A percentile compares a stretch with the other conserved stretches of the same genome.
Conservation (phyloP, 30 jellyfish, hydroid and myxozoan species). For the Euphysa ruthae region DNA sequence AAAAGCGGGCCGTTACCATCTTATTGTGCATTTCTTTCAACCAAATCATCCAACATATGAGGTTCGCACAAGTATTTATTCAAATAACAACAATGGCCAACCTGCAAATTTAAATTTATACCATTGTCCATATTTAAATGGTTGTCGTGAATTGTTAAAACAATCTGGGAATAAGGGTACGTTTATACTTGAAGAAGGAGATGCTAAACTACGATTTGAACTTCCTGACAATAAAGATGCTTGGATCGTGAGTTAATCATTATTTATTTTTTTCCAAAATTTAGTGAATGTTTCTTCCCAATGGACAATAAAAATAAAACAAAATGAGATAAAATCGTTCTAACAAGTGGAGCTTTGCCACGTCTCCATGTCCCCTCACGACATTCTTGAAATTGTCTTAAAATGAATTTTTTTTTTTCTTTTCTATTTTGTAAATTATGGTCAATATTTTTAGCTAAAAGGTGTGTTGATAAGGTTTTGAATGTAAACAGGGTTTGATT, state of each 20-base stretch:
- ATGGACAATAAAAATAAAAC: too few relatives aligned
- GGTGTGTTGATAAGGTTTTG: too few relatives aligned
- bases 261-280: background rate
- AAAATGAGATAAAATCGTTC: too few relatives aligned
- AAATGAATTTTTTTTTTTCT: too few relatives aligned
- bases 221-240: slow-evolving; percentile 66
- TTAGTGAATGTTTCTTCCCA: background rate
- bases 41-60: slow-evolving; percentile 64
- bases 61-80: slow-evolving; percentile 39
- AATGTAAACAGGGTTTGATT: too few relatives aligned
- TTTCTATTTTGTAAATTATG: too few relatives aligned
- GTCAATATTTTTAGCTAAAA: too few relatives aligned
- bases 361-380: too few relatives aligned
- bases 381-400: too few relatives aligned
- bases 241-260: slow-evolving; percentile 70
- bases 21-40: slow-evolving; percentile 72
- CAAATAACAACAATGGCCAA: slow-evolving; percentile 28
- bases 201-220: slow-evolving; percentile 28
- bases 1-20: slow-evolving; percentile 73
- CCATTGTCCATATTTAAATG: slow-evolving; percentile 78
- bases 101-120: slow-evolving; percentile 54
- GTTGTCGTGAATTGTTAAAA: slow-evolving; percentile 70
- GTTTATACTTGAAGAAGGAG: slow-evolving; percentile 30
- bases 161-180: slow-evolving; percentile 40
- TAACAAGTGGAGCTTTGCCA: too few relatives aligned